Percentiles rank a stretch among this genome's conserved stretches.
Evolutionary conservation across 2,797 vertebrate species (phyloP).

Genomic region (Enteromius radiatus): DNA sequence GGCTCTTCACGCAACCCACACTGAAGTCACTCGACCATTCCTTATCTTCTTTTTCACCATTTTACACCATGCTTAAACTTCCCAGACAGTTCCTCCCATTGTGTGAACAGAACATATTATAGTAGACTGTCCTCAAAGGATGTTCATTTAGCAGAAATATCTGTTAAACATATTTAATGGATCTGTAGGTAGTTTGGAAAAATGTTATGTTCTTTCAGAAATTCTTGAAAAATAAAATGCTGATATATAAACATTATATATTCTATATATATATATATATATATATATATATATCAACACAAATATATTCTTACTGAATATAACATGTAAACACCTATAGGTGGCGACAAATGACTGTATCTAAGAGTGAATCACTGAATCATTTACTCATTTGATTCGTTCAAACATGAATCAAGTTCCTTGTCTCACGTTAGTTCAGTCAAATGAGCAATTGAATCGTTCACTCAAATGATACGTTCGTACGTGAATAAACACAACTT

Average conservation of each 20-base stretch:
- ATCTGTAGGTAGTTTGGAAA: not conserved
- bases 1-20: conserved; percentile 33
- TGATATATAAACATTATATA: not conserved
- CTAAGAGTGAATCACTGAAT: not conserved
- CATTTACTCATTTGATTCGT: not conserved
- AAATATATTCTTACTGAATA: not conserved
- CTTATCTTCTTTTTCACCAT: conserved; percentile 18
- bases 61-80: not conserved
- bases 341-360: not conserved
- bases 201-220: not conserved
- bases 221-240: not conserved
- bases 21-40: not conserved
- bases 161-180: conserved; percentile 39
- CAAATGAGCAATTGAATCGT: not conserved
- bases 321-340: not conserved
- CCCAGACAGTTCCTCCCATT: not conserved
- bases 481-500: not conserved
- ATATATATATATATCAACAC: too few species aligned
- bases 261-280: too few species aligned
- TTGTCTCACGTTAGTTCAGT: not conserved
- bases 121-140: conserved; percentile 13
- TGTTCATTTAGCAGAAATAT: conserved; percentile 42
- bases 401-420: not conserved
- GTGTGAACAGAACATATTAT: conserved; percentile 11
- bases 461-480: not conserved